These are phyloP conservation scores for Orestias chungarensis DNA, from an alignment of 2,797 vertebrate species.

Conservation along the genomic window DNA sequence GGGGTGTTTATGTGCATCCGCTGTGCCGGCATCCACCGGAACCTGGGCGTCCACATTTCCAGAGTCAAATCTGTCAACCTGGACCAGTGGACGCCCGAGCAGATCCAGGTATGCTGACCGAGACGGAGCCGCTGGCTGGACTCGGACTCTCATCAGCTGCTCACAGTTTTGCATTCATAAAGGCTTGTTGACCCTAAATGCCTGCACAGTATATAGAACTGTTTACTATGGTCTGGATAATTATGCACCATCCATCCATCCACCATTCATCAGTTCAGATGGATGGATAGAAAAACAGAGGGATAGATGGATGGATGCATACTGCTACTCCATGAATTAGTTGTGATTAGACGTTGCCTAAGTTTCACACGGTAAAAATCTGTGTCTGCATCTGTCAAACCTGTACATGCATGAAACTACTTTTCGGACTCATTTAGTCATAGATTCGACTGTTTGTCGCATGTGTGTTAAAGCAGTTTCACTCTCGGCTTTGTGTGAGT, in stretches of 20 bases:
- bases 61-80: conserved; percentile 98
- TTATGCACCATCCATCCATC: too few relatives aligned
- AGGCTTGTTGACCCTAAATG: too few relatives aligned
- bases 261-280: too few relatives aligned
- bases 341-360: conserved; percentile 32
- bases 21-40: conserved; percentile 98
- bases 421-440: conserved; percentile 41
- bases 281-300: not conserved
- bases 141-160: not conserved
- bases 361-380: conserved; percentile 28
- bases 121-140: not conserved
- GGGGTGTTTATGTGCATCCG: conserved; percentile 99
- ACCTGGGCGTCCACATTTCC: conserved; percentile 99
- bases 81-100: conserved; percentile 98
- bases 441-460: conserved; percentile 21
- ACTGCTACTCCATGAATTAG: not conserved
- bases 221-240: too few relatives aligned
- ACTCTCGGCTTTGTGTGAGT: conserved; percentile 58
- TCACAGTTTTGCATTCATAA: too few relatives aligned
- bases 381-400: conserved; percentile 20
- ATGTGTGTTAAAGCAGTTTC: conserved; percentile 26
- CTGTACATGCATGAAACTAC: conserved; percentile 27
- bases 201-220: not conserved
- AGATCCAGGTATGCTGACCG: conserved; percentile 90
- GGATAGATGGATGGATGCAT: not conserved